Evolutionary conservation across 2,888 invertebrate species (phyloP).

Genomic region (Brachynemurus nebulosus): DNA sequence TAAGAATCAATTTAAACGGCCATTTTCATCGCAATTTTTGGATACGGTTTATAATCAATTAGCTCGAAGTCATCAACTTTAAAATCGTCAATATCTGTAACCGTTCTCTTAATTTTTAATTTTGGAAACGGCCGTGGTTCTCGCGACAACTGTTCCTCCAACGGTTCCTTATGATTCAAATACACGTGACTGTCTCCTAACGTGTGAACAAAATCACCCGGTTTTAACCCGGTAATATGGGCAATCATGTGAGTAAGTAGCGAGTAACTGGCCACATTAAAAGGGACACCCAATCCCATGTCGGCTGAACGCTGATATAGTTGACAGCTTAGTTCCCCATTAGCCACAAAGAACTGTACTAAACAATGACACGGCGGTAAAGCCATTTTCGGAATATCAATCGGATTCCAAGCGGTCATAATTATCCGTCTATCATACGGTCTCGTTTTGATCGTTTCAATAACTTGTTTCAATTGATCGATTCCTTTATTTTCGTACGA

Average conservation of each 20-base stretch:
- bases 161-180: slow-evolving; percentile 71
- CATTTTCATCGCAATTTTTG: slow-evolving; percentile 88
- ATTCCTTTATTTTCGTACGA: slow-evolving; percentile 73
- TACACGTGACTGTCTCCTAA: slow-evolving; percentile 95
- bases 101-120: slow-evolving; percentile 57
- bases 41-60: slow-evolving; percentile 72
- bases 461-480: slow-evolving; percentile 74
- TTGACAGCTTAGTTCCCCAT: slow-evolving; percentile 75
- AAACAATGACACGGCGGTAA: slow-evolving; percentile 94
- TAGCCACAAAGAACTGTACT: slow-evolving; percentile 83
- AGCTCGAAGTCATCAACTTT: slow-evolving; percentile 74
- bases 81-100: slow-evolving; percentile 77
- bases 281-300: slow-evolving; percentile 96
- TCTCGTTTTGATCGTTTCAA: slow-evolving; percentile 62
- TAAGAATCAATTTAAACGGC: slow-evolving; percentile 54
- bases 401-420: slow-evolving; percentile 91
- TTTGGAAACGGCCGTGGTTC: slow-evolving; percentile 71
- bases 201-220: slow-evolving; percentile 88
- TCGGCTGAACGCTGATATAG: slow-evolving; percentile 95
- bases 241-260: slow-evolving; percentile 92
- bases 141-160: slow-evolving; percentile 67
- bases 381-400: slow-evolving; percentile 80
- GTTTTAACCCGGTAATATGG: slow-evolving; percentile 78
- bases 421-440: slow-evolving; percentile 83
- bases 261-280: slow-evolving; percentile 95